phyloP scores from a whole-genome alignment of 2,797 vertebrate genomes.

The Lagorchestes hirsutus region DNA sequence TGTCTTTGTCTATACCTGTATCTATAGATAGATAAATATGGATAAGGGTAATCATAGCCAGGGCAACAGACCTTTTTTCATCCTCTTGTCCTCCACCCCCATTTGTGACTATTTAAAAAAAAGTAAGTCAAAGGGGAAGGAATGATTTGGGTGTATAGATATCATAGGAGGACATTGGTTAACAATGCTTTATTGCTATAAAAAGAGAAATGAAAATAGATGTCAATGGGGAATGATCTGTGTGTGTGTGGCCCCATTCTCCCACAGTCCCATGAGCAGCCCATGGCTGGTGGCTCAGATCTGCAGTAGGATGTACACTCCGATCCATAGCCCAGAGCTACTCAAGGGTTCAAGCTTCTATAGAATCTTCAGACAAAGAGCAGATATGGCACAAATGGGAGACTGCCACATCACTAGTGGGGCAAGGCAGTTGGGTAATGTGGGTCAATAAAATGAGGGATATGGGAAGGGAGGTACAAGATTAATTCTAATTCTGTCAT shows the following conservation, averaged over 20 bases:
- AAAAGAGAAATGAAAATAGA: neutral
- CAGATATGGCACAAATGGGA: neutral
- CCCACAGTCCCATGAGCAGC: neutral
- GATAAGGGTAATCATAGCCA: too few relatives aligned
- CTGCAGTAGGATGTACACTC: neutral
- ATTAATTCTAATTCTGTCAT: neutral
- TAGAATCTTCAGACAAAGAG: neutral
- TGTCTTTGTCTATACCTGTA: neutral
- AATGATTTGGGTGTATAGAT: neutral
- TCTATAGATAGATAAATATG: neutral
- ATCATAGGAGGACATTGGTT: neutral
- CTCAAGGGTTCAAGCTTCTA: neutral
- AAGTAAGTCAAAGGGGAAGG: neutral
- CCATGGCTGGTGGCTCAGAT: neutral
- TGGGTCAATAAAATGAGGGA: neutral
- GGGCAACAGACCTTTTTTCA: neutral
- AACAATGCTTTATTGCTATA: neutral
- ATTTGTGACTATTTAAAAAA: neutral
- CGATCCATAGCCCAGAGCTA: too few relatives aligned
- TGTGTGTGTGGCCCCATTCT: neutral
- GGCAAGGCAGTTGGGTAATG: neutral
- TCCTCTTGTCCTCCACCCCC: neutral
- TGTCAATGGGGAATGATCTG: neutral
- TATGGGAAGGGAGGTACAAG: neutral
- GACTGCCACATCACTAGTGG: neutral